A percentile compares a stretch with the other conserved stretches of the same genome.
Conservation (phyloP, 2,797 vertebrate genomes). For the Enoplosus armatus region DNA sequence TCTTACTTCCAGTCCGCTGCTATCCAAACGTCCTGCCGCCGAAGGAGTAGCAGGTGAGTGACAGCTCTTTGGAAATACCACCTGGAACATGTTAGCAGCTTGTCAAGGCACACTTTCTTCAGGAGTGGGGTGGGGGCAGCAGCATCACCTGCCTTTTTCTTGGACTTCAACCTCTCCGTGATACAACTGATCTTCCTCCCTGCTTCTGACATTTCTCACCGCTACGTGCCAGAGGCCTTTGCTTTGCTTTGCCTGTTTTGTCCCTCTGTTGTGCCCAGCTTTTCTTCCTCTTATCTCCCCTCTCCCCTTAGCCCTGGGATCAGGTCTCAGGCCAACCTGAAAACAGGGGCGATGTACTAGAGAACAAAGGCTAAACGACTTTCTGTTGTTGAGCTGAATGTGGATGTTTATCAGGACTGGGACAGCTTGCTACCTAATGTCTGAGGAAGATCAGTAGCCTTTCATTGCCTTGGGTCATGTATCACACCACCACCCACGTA, state of each 20-base stretch:
- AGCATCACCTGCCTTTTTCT: slow-evolving; percentile 38
- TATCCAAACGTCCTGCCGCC: slow-evolving; percentile 17
- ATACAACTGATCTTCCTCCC: slow-evolving; percentile 8
- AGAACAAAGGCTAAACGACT: slow-evolving; percentile 62
- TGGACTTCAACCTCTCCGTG: slow-evolving; percentile 22
- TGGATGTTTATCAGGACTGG: slow-evolving; percentile 67
- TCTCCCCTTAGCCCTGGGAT: slow-evolving; percentile 43
- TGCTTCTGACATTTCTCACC: slow-evolving; percentile 65
- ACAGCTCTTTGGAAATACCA: slow-evolving; percentile 63
- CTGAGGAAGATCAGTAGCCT: slow-evolving; percentile 47
- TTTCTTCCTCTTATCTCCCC: slow-evolving; percentile 53
- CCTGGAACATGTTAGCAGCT: slow-evolving; percentile 59
- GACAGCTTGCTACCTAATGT: slow-evolving; percentile 47
- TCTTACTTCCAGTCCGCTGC: slow-evolving; percentile 18
- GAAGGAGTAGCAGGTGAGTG: slow-evolving; percentile 37
- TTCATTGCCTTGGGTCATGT: slow-evolving; percentile 42
- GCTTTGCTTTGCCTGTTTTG: slow-evolving; percentile 48
- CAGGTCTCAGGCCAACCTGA: slow-evolving; percentile 30
- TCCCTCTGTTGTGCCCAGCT: slow-evolving; percentile 10
- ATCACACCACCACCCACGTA: slow-evolving; percentile 31
- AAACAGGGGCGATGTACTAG: slow-evolving; percentile 26
- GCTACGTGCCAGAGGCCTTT: slow-evolving; percentile 42
- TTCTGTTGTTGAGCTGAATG: slow-evolving; percentile 58
- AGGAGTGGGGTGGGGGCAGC: slow-evolving; percentile 5
- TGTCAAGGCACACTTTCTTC: slow-evolving; percentile 34